These are phyloP conservation scores for Galeopsomyia nigrocyanea DNA, from an alignment of 2,888 invertebrate species.

Conservation along the genomic window DNA sequence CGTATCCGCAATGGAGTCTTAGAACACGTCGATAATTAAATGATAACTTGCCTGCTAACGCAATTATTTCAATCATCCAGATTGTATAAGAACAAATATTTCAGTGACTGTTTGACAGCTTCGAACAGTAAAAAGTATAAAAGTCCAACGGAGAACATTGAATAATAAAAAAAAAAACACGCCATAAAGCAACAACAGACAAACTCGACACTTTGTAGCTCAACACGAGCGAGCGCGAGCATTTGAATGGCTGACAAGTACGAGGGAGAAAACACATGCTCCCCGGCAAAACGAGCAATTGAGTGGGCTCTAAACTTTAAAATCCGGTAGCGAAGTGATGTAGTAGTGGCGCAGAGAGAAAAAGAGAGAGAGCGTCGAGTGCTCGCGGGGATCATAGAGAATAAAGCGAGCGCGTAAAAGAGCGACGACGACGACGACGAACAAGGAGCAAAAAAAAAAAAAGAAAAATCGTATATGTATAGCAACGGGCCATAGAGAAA, in stretches of 20 bases:
- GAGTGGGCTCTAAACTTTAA: constrained; percentile 35
- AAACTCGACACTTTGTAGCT: neutral
- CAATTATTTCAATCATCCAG: no score
- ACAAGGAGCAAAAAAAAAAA: constrained; percentile 7
- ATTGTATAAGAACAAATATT: no score
- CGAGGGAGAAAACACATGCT: neutral
- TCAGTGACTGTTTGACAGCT: no score
- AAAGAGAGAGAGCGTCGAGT: neutral
- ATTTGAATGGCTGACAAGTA: constrained; percentile 1
- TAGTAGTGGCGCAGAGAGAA: neutral
- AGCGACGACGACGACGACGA: neutral
- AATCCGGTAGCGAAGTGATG: constrained; percentile 34
- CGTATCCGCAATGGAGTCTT: no score
- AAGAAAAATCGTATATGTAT: neutral
- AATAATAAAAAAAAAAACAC: no score
- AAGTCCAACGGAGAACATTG: no score
- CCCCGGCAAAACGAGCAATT: constrained; percentile 31
- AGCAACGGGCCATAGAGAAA: constrained; percentile 5
- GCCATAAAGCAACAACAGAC: no score
- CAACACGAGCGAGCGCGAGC: neutral
- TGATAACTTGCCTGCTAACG: no score
- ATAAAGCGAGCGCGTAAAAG: constrained; percentile 36
- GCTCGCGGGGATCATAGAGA: constrained; percentile 1
- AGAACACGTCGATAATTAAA: no score
- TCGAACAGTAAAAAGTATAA: no score